These are phyloP conservation scores for Diadegma fenestrale DNA, from an alignment of 2,888 invertebrate species.

Conservation along the genomic window DNA sequence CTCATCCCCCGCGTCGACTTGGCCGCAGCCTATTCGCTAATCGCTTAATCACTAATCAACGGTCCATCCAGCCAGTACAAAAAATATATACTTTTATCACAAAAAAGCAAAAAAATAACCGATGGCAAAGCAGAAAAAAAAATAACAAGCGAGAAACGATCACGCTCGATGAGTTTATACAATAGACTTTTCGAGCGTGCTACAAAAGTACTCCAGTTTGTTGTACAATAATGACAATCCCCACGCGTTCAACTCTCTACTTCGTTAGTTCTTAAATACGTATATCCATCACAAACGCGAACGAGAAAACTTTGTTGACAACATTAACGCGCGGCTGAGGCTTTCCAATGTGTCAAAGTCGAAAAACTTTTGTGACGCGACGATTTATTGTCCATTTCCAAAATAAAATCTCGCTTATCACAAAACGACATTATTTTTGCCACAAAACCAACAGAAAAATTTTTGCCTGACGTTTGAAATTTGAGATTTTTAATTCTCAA, in stretches of 20 bases:
- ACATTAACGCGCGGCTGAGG: conserved; percentile 78
- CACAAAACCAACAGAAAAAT: too few species aligned
- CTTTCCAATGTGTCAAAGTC: conserved; percentile 82
- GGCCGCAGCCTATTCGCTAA: conserved; percentile 27
- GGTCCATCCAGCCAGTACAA: conserved; percentile 46
- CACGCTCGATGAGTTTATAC: conserved; percentile 10
- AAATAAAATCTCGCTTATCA: neutral
- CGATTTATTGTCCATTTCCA: conserved; percentile 77
- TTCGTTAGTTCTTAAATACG: conserved; percentile 21
- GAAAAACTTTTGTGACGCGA: conserved; percentile 82
- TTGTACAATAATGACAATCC: conserved; percentile 42
- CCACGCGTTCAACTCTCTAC: conserved; percentile 41
- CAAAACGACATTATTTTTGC: too few species aligned
- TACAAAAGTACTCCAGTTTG: conserved; percentile 47
- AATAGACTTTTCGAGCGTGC: conserved; percentile 60
- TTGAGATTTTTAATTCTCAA: too few species aligned
- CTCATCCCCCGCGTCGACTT: neutral
- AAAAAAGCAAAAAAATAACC: conserved; percentile 31
- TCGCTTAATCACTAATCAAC: conserved; percentile 64
- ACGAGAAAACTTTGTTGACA: conserved; percentile 47
- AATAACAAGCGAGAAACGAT: conserved; percentile 21
- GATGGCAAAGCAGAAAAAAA: neutral
- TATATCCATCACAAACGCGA: conserved; percentile 19
- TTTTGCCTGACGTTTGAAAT: too few species aligned
- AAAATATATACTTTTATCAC: conserved; percentile 33